Evolutionary conservation across 1,140 invertebrate genomes (phyloP).

Genomic region (Drosophila tristis): DNA sequence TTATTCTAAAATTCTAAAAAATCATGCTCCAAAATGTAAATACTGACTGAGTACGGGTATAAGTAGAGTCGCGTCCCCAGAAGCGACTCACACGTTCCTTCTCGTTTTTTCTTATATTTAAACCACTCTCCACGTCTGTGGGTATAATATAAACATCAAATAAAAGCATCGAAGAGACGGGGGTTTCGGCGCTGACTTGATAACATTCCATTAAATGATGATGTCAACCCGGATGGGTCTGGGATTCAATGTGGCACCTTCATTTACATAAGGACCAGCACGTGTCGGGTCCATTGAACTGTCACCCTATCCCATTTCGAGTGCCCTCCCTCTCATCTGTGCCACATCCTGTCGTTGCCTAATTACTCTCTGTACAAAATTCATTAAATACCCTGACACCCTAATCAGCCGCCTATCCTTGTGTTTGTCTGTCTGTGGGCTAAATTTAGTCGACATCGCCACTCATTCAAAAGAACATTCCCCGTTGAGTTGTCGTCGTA

Average conservation of each 20-base stretch:
- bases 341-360: constrained; percentile 43
- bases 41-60: no score
- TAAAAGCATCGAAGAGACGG: constrained; percentile 23
- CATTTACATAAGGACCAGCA: constrained; percentile 55
- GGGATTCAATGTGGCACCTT: constrained; percentile 19
- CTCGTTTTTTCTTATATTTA: constrained; percentile 36
- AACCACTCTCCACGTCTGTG: constrained; percentile 26
- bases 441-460: constrained; percentile 53
- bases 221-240: constrained; percentile 44
- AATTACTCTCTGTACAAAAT: constrained; percentile 54
- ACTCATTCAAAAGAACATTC: constrained; percentile 75
- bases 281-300: constrained; percentile 55
- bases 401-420: constrained; percentile 27
- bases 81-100: no score
- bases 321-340: constrained; percentile 21
- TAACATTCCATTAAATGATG: constrained; percentile 53
- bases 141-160: constrained; percentile 66
- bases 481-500: constrained; percentile 34
- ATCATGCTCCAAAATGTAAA: no score
- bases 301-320: constrained; percentile 41
- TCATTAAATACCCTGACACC: constrained; percentile 57
- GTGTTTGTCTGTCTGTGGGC: constrained; percentile 23
- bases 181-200: constrained; percentile 13
- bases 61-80: no score
- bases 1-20: no score